Evolutionary conservation across 2,797 vertebrate genomes (phyloP), one percentile per base, ranked within the genome.

Genomic region (Trachurus trachurus): DNA sequence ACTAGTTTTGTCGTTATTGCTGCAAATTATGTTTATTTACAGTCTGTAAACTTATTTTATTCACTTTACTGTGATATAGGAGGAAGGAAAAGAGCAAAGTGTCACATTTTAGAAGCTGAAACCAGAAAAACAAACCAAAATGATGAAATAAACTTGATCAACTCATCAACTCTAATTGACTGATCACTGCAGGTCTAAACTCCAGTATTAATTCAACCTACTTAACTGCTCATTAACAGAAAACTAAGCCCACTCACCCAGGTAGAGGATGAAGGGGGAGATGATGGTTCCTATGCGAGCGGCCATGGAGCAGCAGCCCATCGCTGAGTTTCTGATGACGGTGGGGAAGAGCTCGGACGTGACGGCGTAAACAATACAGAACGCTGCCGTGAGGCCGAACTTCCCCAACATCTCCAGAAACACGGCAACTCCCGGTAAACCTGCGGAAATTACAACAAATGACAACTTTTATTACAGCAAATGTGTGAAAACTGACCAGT

Each of bases 271-370:
- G 42, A 97, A 97, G 7, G 97, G 97, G 0, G 97, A 96, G 74
- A 96, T 66, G 87, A 98, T 97, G 77, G 94, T 95, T 83, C 95
- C 97, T 9, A 98, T 73, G 0, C 97, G 94, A 26, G 97, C 96
- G 0, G 95, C 95, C 89, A 96, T 97, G 73, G 97, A 97, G 76
- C 97, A 97, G 7, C 95, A 96, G 0, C 96, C 97, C 76, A 98
- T 96, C 0, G 95, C 97, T 90, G 97, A 97, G 82, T 96, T 98
- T 45, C 97, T 95, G 80, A 98, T 95, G 1, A 98, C 96, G 0
- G 97, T 98, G 40, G 97, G 96, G 78, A 97, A 97, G 42, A 97
- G 93, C 88, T 98, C 97, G 0, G 97, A 94, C 0, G 97, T 96
- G 87, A 96, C 94, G 26, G 96, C 89, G 4, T 97, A 98, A 60